phyloP scores from a whole-genome alignment of 2,888 invertebrate genomes.

The Cancer borealis region DNA sequence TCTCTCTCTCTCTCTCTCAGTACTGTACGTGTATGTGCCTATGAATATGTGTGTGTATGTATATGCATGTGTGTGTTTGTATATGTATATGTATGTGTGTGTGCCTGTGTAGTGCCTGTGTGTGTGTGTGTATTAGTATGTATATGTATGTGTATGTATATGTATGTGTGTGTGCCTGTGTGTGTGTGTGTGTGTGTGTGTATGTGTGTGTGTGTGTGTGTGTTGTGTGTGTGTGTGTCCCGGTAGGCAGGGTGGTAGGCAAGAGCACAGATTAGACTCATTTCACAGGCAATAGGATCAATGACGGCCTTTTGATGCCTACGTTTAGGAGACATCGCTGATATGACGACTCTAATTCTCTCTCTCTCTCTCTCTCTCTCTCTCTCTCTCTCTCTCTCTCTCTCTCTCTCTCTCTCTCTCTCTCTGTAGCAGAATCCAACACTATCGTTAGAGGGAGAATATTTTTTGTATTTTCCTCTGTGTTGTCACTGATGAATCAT shows the following conservation, averaged over 20 bases:
- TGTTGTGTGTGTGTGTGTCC: too few relatives aligned
- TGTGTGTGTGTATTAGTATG: too few relatives aligned
- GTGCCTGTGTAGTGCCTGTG: too few relatives aligned
- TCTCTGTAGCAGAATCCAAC: too few relatives aligned
- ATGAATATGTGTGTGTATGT: too few relatives aligned
- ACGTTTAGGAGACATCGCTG: not conserved
- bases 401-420: slow-evolving; percentile 8
- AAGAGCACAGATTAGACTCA: not conserved
- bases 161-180: not conserved
- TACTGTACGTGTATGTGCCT: too few relatives aligned
- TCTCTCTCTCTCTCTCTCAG: not conserved
- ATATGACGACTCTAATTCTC: not conserved
- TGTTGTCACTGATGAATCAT: too few relatives aligned
- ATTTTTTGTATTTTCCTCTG: too few relatives aligned
- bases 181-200: too few relatives aligned
- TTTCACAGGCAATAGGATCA: not conserved
- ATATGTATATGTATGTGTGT: not conserved
- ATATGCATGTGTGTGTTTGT: not conserved
- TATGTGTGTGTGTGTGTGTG: too few relatives aligned
- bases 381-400: not conserved
- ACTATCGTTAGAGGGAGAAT: too few relatives aligned
- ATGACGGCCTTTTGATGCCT: not conserved
- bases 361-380: slow-evolving; percentile 15
- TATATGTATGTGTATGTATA: not conserved
- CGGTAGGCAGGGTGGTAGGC: too few relatives aligned